Base-by-base conservation (phyloP, 2,888 invertebrate genomes). In the Agriopis leucophaearia region DNA sequence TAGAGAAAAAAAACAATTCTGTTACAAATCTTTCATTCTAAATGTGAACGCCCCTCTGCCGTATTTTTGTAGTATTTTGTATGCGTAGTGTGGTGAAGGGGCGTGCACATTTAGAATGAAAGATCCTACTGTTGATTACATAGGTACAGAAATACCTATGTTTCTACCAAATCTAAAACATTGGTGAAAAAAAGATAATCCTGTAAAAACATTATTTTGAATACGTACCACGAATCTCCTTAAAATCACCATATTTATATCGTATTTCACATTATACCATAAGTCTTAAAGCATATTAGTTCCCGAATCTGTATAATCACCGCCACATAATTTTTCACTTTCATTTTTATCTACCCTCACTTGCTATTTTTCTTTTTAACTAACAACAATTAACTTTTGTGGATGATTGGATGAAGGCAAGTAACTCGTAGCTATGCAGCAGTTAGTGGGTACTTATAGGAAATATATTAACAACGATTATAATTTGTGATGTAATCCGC, bases 171-270 rank as follows among this genome's bases (percentile, higher is more conserved):
- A 40, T 10, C 38, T 10, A 40, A 40, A 40, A 1, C 10, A 40
- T 40, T 40, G 38, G 38, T 40, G 8, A 40, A 40, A 10, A 9
- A 40, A 40, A 40, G 38, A 40, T 6, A 40, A 8, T 10, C 13
- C 42, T 42, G 10, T 10, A 10, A 42, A 42, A 5, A 42, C 42
- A 13, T 42, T 4, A 42, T 13, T 12, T 13, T 13, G 1, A 67
- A 66, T 67, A 86, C 90, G 71, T 88, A 92, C 92, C 92, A 88
- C 81, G 71, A 90, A 86, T 77, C 85, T 88, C 78, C 88, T 85
- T 73, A 92, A 78, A 77, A 91, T 82, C 87, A 93, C 92, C 92
- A 93, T 92, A 72, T 57, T 81, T 75, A 71, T 40, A 57, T 89
- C 85, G 87, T 90, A 88, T 90, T 70, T 75, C 84, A 79, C 56